phyloP scores from a whole-genome alignment of 64 coral and sea anemone species.

The Acropora tenuis region DNA sequence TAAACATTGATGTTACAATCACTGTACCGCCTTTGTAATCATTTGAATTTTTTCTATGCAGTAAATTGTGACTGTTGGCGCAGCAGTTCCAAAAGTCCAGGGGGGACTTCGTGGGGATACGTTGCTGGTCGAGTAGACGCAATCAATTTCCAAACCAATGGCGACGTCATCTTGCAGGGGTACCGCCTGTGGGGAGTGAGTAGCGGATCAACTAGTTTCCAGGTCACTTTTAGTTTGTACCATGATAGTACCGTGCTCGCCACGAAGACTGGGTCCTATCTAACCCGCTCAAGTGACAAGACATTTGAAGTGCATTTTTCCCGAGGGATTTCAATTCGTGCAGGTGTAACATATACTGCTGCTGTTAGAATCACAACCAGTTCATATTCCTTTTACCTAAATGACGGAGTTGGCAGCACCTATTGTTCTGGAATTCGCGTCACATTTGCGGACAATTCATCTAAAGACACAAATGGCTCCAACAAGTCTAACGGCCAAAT shows the following conservation, averaged over 20 bases:
- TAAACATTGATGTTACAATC: too few relatives aligned
- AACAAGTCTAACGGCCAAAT: not conserved
- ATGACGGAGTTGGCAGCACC: constrained; percentile 1
- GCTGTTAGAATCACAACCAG: constrained; percentile 25
- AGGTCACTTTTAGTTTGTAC: constrained; percentile 30
- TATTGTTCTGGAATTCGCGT: constrained; percentile 29
- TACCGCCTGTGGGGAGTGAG: constrained; percentile 42
- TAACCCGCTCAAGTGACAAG: not conserved
- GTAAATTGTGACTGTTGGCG: constrained; percentile 58
- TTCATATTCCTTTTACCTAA: not conserved
- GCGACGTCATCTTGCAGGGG: constrained; percentile 39
- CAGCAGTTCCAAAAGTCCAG: not conserved
- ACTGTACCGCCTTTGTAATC: too few relatives aligned
- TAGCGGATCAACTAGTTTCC: constrained; percentile 14
- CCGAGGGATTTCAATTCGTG: not conserved
- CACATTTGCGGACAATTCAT: not conserved
- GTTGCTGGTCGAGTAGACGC: not conserved
- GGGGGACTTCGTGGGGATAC: not conserved
- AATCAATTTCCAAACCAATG: constrained; percentile 43
- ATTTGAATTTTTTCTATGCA: not conserved
- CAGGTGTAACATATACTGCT: constrained; percentile 42
- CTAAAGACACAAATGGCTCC: constrained; percentile 25
- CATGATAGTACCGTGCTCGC: constrained; percentile 29
- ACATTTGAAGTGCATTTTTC: constrained; percentile 63
- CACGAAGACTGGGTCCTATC: constrained; percentile 46